A percentile compares a stretch with the other conserved stretches of the same genome.
These are phyloP conservation scores for Hermaeophaga mercurialis DNA, from an alignment of 2,888 invertebrate species.

Conservation along the genomic window DNA sequence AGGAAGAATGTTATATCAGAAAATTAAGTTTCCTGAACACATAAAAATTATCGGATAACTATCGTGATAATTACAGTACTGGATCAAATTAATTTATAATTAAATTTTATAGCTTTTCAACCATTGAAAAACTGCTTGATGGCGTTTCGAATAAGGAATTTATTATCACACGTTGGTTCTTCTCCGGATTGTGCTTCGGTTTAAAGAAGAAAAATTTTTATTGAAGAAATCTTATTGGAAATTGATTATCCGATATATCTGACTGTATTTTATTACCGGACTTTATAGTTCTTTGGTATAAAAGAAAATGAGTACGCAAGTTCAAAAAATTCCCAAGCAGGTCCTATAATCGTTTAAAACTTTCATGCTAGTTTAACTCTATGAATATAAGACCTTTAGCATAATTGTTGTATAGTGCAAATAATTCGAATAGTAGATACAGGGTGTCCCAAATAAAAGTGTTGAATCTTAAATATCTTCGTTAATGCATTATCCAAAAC, in stretches of 20 bases:
- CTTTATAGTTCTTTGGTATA: not conserved
- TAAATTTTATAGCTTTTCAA: conserved; percentile 12
- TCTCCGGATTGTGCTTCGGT: not conserved
- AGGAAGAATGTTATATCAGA: conserved; percentile 10
- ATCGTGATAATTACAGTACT: conserved; percentile 11
- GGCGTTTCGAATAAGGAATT: conserved; percentile 17
- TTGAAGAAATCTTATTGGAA: not conserved
- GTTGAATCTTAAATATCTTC: no score
- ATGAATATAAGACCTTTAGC: no score
- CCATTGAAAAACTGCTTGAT: conserved; percentile 5
- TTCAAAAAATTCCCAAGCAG: no score
- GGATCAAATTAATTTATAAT: conserved; percentile 22
- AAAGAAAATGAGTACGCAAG: no score
- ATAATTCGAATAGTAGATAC: no score
- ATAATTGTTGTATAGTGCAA: no score
- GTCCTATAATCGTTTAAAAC: no score
- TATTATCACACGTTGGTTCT: not conserved
- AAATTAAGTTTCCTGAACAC: conserved; percentile 18
- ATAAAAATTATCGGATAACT: conserved; percentile 16
- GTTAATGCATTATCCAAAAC: no score
- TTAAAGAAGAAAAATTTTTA: not conserved
- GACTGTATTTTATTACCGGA: not conserved
- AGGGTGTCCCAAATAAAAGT: no score
- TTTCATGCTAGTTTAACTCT: no score
- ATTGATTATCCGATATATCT: not conserved